These are phyloP conservation scores for Drosophila merina DNA, from an alignment of 2,888 invertebrate species.

Conservation along the genomic window DNA sequence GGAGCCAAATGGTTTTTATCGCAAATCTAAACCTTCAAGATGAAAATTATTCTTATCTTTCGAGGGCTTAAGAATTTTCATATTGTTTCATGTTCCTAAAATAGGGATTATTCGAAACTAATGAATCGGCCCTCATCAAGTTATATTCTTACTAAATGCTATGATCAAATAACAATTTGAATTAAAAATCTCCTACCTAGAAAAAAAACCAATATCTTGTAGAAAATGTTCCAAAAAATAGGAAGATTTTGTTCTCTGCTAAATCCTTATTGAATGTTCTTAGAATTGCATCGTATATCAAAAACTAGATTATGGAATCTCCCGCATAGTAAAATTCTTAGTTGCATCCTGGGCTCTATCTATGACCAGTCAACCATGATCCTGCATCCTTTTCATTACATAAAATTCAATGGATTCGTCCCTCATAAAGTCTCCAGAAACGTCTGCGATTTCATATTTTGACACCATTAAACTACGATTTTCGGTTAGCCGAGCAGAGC, in stretches of 20 bases:
- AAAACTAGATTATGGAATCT: background rate
- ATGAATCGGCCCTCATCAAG: too few species aligned
- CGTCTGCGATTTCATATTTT: constrained; percentile 50
- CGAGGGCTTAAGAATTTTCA: background rate
- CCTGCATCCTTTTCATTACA: constrained; percentile 1
- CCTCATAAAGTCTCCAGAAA: constrained; percentile 33
- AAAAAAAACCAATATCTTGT: background rate
- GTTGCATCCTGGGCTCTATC: constrained; percentile 23
- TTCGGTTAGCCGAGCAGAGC: constrained; percentile 35
- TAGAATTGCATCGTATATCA: background rate
- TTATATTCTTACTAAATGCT: background rate
- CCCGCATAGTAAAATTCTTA: background rate
- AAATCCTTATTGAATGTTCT: constrained; percentile 2
- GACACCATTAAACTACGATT: constrained; percentile 73
- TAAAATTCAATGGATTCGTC: constrained; percentile 12
- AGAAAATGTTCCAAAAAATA: background rate
- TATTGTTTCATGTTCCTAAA: background rate
- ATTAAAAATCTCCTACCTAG: too few species aligned
- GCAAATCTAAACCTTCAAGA: constrained; percentile 5
- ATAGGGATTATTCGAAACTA: background rate
- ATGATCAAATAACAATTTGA: background rate
- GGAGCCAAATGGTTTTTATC: constrained; percentile 27
- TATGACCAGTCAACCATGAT: constrained; percentile 23
- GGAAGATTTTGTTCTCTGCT: background rate
- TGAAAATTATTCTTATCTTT: constrained; percentile 13